Evolutionary conservation across 2,113 vertebrate species (phyloP).

Genomic region (Cricetomys ansorgei): DNA sequence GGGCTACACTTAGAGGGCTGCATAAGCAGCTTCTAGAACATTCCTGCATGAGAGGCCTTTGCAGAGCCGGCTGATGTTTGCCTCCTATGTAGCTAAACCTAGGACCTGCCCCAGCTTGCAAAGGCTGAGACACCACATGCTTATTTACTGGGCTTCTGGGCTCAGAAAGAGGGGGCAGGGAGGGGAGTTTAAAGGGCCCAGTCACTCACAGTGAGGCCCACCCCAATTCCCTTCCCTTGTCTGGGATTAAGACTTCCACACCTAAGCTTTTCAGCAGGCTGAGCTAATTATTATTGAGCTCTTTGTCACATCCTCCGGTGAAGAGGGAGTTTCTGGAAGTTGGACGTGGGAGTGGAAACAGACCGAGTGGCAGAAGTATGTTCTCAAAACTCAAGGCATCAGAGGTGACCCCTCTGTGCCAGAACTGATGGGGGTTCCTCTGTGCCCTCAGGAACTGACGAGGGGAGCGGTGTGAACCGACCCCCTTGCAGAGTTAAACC

Average conservation of each 20-base stretch:
- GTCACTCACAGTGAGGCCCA: not conserved
- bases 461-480: not conserved
- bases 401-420: not conserved
- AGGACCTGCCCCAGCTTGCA: constrained; percentile 53
- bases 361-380: not conserved
- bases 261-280: not conserved
- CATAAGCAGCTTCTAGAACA: not conserved
- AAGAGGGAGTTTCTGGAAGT: not conserved
- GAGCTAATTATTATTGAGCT: constrained; percentile 60
- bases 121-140: not conserved
- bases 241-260: not conserved
- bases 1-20: not conserved
- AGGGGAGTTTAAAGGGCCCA: not conserved
- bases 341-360: not conserved
- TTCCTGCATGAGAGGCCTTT: not conserved
- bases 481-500: not conserved
- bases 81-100: not conserved
- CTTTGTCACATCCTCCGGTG: constrained; percentile 54
- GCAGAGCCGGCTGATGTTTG: not conserved
- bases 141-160: constrained; percentile 21
- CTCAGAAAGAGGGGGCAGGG: not conserved
- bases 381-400: not conserved
- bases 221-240: not conserved
- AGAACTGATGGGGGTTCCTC: not conserved
- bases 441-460: not conserved